Evolutionary conservation across 2,113 vertebrate species (phyloP).

Genomic region (Marmota flaviventris): DNA sequence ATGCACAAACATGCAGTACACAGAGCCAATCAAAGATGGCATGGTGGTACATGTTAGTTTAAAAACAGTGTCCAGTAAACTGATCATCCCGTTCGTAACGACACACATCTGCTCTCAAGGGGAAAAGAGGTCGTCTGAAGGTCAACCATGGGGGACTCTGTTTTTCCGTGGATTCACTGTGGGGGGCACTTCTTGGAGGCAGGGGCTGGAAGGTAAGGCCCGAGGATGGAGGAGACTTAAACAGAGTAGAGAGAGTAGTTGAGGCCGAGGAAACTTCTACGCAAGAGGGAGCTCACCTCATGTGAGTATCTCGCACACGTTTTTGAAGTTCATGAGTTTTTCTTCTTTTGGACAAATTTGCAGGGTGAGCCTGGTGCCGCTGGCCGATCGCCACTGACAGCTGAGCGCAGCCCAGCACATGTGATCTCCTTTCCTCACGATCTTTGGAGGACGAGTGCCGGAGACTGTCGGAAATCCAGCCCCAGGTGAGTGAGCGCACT

Average conservation of each 20-base stretch:
- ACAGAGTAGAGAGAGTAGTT: neutral
- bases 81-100: neutral
- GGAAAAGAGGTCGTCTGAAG: rapidly evolving
- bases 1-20: neutral
- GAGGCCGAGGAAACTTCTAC: rapidly evolving
- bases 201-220: rapidly evolving
- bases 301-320: rapidly evolving
- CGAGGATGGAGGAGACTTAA: neutral
- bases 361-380: rapidly evolving
- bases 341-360: neutral
- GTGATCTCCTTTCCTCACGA: rapidly evolving
- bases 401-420: rapidly evolving
- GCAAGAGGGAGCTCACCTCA: rapidly evolving
- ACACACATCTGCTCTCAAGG: neutral
- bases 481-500: neutral
- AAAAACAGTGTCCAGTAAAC: neutral
- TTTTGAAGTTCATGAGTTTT: rapidly evolving
- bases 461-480: rapidly evolving
- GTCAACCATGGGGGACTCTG: rapidly evolving
- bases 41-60: neutral
- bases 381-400: neutral
- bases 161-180: rapidly evolving
- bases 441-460: rapidly evolving
- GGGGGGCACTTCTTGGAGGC: neutral
- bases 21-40: neutral